Evolutionary conservation across 1,140 invertebrate species (phyloP).

Genomic region (Mylabris phalerata): DNA sequence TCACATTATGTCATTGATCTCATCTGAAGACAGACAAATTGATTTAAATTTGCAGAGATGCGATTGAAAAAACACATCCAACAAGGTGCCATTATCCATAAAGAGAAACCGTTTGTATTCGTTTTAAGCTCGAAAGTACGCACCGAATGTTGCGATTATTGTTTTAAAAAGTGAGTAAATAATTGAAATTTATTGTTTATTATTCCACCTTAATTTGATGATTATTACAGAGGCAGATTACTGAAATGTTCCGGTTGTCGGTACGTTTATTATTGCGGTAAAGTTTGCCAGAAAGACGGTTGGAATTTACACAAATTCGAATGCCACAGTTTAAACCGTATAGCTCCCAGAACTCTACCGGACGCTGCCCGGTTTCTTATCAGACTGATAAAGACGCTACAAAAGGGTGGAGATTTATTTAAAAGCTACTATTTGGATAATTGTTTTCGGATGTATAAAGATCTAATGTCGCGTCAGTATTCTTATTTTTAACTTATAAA

Average conservation of each 20-base stretch:
- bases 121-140: slow-evolving; percentile 51
- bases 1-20: too few species aligned
- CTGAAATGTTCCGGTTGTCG: slow-evolving; percentile 71
- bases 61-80: slow-evolving; percentile 3
- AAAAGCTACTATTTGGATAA: slow-evolving; percentile 60
- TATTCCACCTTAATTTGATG: not conserved
- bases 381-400: slow-evolving; percentile 62
- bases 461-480: slow-evolving; percentile 77
- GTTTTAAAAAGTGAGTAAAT: slow-evolving; percentile 51
- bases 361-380: slow-evolving; percentile 68
- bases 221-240: slow-evolving; percentile 53
- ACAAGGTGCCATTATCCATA: slow-evolving; percentile 48
- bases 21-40: too few species aligned
- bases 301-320: slow-evolving; percentile 74
- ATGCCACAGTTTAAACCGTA: slow-evolving; percentile 62
- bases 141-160: slow-evolving; percentile 54
- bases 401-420: slow-evolving; percentile 56
- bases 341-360: slow-evolving; percentile 59
- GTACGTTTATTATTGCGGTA: slow-evolving; percentile 73
- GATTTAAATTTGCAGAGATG: not conserved
- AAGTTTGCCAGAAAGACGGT: slow-evolving; percentile 62
- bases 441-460: slow-evolving; percentile 67
- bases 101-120: slow-evolving; percentile 55
- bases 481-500: not conserved
- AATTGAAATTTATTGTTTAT: not conserved